These are phyloP conservation scores for Leptosomus discolor DNA, from an alignment of 2,113 vertebrate genomes.

Conservation along the genomic window DNA sequence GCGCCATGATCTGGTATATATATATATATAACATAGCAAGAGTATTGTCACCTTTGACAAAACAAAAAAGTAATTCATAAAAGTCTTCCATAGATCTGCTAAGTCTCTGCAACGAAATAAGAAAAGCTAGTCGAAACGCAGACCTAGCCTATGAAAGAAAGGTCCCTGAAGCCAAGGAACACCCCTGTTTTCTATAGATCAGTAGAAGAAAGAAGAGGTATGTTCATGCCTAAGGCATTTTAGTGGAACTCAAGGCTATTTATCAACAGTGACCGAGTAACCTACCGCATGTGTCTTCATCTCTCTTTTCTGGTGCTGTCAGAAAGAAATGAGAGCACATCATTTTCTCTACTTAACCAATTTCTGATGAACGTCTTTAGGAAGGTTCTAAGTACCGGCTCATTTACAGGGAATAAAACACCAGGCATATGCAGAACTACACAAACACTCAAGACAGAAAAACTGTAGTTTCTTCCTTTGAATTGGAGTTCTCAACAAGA, in stretches of 20 bases:
- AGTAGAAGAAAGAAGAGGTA: neutral
- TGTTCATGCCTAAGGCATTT: neutral
- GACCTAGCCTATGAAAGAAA: neutral
- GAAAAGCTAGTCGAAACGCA: neutral
- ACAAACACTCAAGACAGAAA: neutral
- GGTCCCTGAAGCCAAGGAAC: neutral
- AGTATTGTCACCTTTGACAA: neutral
- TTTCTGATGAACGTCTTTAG: neutral
- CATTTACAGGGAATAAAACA: neutral
- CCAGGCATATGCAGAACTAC: neutral
- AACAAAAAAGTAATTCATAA: neutral
- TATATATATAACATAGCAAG: neutral
- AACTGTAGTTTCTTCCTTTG: neutral
- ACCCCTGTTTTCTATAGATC: neutral
- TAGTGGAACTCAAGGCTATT: slow-evolving; percentile 4
- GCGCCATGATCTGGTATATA: neutral
- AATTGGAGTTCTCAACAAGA: neutral
- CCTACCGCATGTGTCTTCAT: slow-evolving; percentile 53
- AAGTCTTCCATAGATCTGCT: neutral
- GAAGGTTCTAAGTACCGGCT: neutral
- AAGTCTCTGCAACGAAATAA: neutral
- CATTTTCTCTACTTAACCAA: slow-evolving; percentile 42
- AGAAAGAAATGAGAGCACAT: slow-evolving; percentile 61
- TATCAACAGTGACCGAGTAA: slow-evolving; percentile 11
- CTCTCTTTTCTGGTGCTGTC: slow-evolving; percentile 63